Evolutionary conservation across 2,113 vertebrate genomes (phyloP).

Genomic region (Sitta europaea): DNA sequence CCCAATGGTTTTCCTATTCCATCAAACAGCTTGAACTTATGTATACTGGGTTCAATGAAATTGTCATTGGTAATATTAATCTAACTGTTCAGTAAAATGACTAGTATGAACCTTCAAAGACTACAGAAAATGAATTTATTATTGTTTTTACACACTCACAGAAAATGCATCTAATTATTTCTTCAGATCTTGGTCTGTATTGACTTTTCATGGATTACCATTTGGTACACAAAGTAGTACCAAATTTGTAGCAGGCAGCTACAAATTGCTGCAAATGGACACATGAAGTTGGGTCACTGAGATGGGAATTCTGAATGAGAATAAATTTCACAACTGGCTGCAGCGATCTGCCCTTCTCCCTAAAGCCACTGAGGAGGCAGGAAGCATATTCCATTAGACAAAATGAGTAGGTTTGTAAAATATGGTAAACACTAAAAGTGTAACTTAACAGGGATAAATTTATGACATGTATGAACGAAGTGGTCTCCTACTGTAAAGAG

Average conservation of each 20-base stretch:
- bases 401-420: background rate
- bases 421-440: background rate
- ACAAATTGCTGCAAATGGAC: background rate
- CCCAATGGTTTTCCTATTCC: background rate
- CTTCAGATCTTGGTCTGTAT: background rate
- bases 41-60: background rate
- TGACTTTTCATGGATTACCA: background rate
- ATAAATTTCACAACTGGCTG: background rate
- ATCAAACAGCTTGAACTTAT: background rate
- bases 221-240: no score
- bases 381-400: background rate
- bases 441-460: background rate
- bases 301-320: background rate
- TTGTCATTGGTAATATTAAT: background rate
- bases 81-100: background rate
- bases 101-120: background rate
- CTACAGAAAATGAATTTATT: background rate
- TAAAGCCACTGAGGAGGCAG: background rate
- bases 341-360: background rate
- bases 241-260: background rate
- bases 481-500: background rate
- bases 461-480: background rate
- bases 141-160: background rate
- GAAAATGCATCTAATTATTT: background rate
- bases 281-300: background rate